Evolutionary conservation across 1,140 invertebrate genomes (phyloP).

Genomic region (Drosophila cardini): DNA sequence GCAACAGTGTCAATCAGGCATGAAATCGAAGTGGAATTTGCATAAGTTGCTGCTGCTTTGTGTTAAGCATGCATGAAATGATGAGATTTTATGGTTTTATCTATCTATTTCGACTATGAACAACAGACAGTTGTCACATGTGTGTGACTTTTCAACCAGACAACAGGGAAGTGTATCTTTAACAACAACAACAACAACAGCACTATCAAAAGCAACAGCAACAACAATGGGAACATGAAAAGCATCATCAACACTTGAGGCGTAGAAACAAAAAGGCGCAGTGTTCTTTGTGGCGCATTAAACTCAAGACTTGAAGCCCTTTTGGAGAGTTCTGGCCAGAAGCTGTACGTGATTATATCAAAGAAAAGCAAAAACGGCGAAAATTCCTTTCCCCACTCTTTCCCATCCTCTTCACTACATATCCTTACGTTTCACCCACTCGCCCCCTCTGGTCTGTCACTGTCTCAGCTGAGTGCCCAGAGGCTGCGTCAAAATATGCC

Average conservation of each 20-base stretch:
- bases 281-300: constrained; percentile 68
- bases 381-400: background rate
- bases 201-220: background rate
- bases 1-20: background rate
- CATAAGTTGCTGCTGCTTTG: background rate
- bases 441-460: constrained; percentile 9
- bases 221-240: constrained; percentile 11
- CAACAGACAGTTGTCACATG: constrained; percentile 19
- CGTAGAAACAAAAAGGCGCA: constrained; percentile 62
- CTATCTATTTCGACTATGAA: constrained; percentile 4
- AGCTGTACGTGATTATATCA: constrained; percentile 82
- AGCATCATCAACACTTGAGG: constrained; percentile 52
- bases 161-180: constrained; percentile 34
- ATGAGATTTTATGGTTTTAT: constrained; percentile 15
- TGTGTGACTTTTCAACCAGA: constrained; percentile 58
- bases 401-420: background rate
- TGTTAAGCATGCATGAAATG: constrained; percentile 57
- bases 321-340: constrained; percentile 61
- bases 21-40: constrained; percentile 4
- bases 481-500: constrained; percentile 81
- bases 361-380: constrained; percentile 66
- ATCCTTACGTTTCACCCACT: background rate
- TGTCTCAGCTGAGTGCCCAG: constrained; percentile 50
- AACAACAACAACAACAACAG: background rate
- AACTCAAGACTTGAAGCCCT: constrained; percentile 66